Evolutionary conservation across 2,797 vertebrate species (phyloP).

Genomic region (Jordanella pulchra): DNA sequence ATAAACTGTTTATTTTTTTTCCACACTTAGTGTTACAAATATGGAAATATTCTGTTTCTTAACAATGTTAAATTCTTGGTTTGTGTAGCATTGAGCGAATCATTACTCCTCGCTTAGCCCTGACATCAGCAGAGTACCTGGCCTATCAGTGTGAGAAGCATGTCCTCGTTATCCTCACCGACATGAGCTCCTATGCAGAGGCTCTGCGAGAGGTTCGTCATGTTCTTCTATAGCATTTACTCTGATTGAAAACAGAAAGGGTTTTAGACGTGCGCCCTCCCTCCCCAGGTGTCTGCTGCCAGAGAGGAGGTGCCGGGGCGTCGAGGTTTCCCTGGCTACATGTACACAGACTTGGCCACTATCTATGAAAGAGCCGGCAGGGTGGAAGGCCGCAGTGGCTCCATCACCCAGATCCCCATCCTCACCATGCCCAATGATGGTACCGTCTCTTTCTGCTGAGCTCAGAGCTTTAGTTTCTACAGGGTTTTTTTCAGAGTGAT

Average conservation of each 20-base stretch:
- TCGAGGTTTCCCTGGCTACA: constrained; percentile 80
- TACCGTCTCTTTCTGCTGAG: constrained; percentile 34
- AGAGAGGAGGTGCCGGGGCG: constrained; percentile 80
- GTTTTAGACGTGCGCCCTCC: background rate
- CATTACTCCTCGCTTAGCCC: constrained; percentile 81
- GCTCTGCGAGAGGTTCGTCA: constrained; percentile 79
- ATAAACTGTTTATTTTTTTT: no score
- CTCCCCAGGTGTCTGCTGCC: constrained; percentile 79
- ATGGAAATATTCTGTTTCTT: background rate
- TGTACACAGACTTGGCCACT: constrained; percentile 81
- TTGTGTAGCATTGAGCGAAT: constrained; percentile 79
- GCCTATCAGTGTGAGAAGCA: constrained; percentile 85
- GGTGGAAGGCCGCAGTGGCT: constrained; percentile 82
- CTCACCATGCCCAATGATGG: constrained; percentile 88
- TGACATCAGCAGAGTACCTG: constrained; percentile 81
- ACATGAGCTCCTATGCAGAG: constrained; percentile 84
- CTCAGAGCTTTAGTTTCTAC: background rate
- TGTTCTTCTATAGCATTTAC: background rate
- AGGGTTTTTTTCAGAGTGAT: background rate
- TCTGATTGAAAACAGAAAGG: background rate
- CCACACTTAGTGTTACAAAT: background rate
- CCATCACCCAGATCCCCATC: constrained; percentile 88
- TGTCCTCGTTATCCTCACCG: constrained; percentile 82
- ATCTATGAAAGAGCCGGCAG: constrained; percentile 80
- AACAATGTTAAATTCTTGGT: background rate